phyloP scores from a whole-genome alignment of 1,140 invertebrate species.

The Cepaea nemoralis region DNA sequence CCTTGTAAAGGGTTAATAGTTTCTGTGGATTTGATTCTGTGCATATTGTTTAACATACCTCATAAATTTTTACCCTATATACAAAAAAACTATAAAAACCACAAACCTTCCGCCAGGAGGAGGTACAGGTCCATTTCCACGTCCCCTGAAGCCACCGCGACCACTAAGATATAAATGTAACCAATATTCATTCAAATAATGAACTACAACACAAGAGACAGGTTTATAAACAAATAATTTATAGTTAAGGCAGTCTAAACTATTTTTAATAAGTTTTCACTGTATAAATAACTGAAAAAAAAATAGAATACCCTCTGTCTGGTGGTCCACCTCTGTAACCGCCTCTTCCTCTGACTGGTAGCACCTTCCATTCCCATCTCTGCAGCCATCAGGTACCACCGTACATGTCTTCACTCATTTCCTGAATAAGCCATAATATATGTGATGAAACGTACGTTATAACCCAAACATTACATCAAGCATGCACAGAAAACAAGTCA shows the following conservation, averaged over 20 bases:
- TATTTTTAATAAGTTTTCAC: no score
- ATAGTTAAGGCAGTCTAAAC: no score
- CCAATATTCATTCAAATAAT: no score
- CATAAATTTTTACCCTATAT: neutral
- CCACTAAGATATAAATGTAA: neutral
- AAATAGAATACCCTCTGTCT: conserved; percentile 29
- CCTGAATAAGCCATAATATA: neutral
- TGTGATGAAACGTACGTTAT: no score
- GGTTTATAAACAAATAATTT: no score
- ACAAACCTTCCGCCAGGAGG: conserved; percentile 23
- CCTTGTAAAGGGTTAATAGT: no score
- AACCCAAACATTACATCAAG: no score
- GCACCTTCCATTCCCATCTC: conserved; percentile 28
- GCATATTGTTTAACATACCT: neutral
- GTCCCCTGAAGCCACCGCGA: conserved; percentile 30
- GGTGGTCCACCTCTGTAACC: conserved; percentile 33
- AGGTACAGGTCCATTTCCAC: conserved; percentile 26
- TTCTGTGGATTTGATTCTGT: no score
- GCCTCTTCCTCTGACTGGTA: conserved; percentile 34
- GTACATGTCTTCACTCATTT: conserved; percentile 37
- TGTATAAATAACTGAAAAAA: no score
- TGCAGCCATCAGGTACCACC: conserved; percentile 18
- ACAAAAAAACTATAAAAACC: neutral
- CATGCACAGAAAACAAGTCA: no score
- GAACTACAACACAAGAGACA: no score